Evolutionary conservation across 2,888 invertebrate species (phyloP).

Genomic region (Mactromeris polynyma): DNA sequence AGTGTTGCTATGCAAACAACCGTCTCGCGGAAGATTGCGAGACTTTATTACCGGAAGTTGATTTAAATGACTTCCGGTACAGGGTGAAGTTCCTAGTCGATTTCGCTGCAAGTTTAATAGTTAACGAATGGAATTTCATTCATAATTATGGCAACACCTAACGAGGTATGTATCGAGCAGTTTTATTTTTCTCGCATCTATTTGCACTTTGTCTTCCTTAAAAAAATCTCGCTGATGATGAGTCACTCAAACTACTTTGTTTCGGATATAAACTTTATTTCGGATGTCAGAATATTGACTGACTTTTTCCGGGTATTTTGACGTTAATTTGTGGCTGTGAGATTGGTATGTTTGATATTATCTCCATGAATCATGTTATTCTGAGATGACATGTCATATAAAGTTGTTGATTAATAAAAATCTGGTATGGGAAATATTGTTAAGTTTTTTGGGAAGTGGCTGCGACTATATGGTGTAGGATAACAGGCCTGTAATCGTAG

Average conservation of each 20-base stretch:
- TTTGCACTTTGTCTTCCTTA: not conserved
- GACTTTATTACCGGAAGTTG: slow-evolving; percentile 55
- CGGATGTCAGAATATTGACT: not conserved
- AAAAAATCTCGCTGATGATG: not conserved
- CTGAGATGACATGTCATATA: too few species aligned
- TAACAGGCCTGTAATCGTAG: too few species aligned
- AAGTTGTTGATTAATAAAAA: too few species aligned
- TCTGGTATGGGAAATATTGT: too few species aligned
- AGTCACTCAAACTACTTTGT: not conserved
- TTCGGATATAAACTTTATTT: not conserved
- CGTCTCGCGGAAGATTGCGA: slow-evolving; percentile 72
- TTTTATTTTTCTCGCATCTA: not conserved
- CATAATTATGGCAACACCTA: slow-evolving; percentile 52
- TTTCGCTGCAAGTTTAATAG: not conserved
- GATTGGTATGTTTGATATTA: too few species aligned
- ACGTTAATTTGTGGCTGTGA: too few species aligned
- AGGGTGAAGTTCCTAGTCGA: not conserved
- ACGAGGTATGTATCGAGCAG: slow-evolving; percentile 42
- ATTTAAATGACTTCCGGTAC: slow-evolving; percentile 48
- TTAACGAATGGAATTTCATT: not conserved
- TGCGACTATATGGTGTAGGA: too few species aligned
- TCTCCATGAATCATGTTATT: too few species aligned
- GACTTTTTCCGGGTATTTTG: too few species aligned
- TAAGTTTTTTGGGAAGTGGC: too few species aligned
- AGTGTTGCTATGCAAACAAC: slow-evolving; percentile 80